Conservation (phyloP, 2,113 vertebrate species). For the Cnemophilus loriae region DNA sequence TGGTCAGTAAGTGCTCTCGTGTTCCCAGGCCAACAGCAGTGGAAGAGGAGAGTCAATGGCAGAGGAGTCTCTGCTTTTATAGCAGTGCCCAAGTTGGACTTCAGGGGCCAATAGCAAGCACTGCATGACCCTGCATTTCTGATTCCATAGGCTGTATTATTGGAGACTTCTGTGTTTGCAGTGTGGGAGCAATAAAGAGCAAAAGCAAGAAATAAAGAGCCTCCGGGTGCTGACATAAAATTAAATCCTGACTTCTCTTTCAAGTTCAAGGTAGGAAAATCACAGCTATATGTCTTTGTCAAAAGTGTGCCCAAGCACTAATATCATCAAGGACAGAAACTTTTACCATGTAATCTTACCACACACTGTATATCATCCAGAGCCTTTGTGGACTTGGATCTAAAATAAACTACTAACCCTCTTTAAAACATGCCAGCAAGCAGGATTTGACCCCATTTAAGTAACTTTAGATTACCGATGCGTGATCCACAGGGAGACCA, state of each 20-base stretch:
- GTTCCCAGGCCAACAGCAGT: slow-evolving; percentile 4
- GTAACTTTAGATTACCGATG: slow-evolving; percentile 20
- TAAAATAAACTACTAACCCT: background rate
- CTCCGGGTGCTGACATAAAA: slow-evolving; percentile 58
- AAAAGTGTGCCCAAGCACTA: slow-evolving; percentile 37
- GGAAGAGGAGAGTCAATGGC: slow-evolving; percentile 16
- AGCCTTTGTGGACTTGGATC: background rate
- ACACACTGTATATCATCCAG: background rate
- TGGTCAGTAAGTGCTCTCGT: background rate
- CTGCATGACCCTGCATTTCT: slow-evolving; percentile 20
- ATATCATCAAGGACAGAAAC: slow-evolving; percentile 24
- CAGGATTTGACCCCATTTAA: slow-evolving; percentile 11
- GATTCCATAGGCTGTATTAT: slow-evolving; percentile 43
- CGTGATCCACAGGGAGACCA: slow-evolving; percentile 7
- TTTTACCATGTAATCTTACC: slow-evolving; percentile 15
- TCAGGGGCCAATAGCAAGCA: slow-evolving; percentile 33
- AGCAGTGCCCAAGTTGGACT: slow-evolving; percentile 41
- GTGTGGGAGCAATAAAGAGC: slow-evolving; percentile 58
- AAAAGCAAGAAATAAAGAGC: slow-evolving; percentile 62
- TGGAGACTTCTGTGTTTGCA: slow-evolving; percentile 26
- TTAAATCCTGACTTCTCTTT: slow-evolving; percentile 59
- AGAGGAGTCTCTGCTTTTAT: slow-evolving; percentile 16
- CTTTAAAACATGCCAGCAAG: background rate
- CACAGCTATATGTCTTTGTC: slow-evolving; percentile 49
- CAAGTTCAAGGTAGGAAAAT: slow-evolving; percentile 66